phyloP scores from a whole-genome alignment of 2,888 invertebrate species.

The Hofmannophila pseudospretella region DNA sequence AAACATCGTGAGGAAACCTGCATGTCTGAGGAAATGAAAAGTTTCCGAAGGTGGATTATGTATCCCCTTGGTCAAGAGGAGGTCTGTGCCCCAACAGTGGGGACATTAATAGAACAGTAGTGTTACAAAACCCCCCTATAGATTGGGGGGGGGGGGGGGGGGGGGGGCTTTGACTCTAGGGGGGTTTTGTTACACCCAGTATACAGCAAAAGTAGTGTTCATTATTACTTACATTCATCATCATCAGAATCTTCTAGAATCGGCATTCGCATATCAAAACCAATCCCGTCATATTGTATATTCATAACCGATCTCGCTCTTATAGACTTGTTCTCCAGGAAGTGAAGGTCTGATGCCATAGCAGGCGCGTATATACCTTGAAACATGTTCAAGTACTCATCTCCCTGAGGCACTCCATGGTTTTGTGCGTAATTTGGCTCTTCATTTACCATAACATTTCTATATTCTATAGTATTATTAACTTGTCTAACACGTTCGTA shows the following conservation, averaged over 20 bases:
- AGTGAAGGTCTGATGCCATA: constrained; percentile 14
- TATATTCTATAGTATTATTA: background rate
- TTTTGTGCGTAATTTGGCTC: constrained; percentile 17
- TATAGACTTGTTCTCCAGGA: constrained; percentile 42
- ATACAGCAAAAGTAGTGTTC: too few species aligned
- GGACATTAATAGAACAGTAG: too few species aligned
- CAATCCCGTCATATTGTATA: constrained; percentile 30
- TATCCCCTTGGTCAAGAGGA: too few species aligned
- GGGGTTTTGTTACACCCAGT: too few species aligned
- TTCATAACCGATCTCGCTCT: constrained; percentile 25
- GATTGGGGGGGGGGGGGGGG: too few species aligned
- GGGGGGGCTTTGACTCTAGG: too few species aligned
- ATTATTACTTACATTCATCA: constrained; percentile 7
- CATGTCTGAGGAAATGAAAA: too few species aligned
- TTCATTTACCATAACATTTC: background rate
- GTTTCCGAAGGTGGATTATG: too few species aligned
- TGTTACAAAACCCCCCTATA: too few species aligned
- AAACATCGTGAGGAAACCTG: too few species aligned
- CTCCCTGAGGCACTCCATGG: constrained; percentile 37
- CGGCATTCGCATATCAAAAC: constrained; percentile 30
- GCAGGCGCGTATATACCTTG: constrained; percentile 22
- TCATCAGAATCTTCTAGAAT: constrained; percentile 13
- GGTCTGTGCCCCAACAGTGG: too few species aligned
- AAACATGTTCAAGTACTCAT: constrained; percentile 41
- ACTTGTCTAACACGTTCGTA: background rate